Evolutionary conservation across 2,797 vertebrate species (phyloP).

Genomic region (Balearica regulorum): DNA sequence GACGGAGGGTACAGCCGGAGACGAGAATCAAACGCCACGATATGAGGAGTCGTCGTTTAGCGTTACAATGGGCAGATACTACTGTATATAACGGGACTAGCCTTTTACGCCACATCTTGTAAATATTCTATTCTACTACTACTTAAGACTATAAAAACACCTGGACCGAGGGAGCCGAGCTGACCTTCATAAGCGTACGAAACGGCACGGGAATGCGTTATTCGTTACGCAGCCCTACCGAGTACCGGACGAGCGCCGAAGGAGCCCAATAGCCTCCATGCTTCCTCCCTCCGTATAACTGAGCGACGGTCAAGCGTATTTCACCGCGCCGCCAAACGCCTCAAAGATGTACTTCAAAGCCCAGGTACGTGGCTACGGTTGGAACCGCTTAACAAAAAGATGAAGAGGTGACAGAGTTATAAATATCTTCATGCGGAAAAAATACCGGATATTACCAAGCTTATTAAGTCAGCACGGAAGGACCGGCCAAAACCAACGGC

Average conservation of each 20-base stretch:
- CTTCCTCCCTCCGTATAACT: background rate
- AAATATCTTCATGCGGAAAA: background rate
- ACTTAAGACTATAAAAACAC: background rate
- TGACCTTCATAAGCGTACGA: background rate
- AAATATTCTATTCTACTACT: background rate
- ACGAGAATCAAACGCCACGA: background rate
- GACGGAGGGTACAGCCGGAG: background rate
- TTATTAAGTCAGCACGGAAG: background rate
- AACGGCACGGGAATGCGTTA: background rate
- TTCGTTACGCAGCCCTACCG: background rate
- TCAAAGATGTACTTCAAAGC: background rate
- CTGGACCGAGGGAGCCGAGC: background rate
- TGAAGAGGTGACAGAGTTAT: background rate
- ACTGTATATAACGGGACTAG: background rate
- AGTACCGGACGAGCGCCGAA: background rate
- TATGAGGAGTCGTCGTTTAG: background rate
- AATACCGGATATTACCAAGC: background rate
- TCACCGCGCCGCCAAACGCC: background rate
- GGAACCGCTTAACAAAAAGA: background rate
- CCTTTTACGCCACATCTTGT: background rate
- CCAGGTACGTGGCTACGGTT: background rate
- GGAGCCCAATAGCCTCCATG: rapidly evolving
- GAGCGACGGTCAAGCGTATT: background rate
- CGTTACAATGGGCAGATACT: background rate
- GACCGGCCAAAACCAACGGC: background rate